Evolutionary conservation across 2,888 invertebrate species (phyloP).

Genomic region (Petrophora chlorosata): DNA sequence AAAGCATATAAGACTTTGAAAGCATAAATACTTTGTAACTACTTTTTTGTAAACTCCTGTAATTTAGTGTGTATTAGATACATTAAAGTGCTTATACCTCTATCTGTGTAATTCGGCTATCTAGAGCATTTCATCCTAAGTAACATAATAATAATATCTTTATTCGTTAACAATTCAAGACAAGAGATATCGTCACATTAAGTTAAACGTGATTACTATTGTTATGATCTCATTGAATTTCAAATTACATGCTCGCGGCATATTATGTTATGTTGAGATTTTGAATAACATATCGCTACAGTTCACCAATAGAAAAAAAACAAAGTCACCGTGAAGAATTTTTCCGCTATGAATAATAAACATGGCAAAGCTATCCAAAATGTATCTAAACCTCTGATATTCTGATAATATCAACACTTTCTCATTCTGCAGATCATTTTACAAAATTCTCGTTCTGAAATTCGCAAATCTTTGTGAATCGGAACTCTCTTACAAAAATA

Average conservation of each 20-base stretch:
- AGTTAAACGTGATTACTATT: conserved; percentile 10
- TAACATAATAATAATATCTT: too few species aligned
- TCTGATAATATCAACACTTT: too few species aligned
- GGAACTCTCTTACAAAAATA: conserved; percentile 23
- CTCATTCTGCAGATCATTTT: background rate
- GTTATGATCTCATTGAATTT: conserved; percentile 29
- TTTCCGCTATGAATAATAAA: too few species aligned
- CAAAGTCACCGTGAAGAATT: background rate
- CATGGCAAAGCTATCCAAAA: too few species aligned
- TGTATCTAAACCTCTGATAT: too few species aligned
- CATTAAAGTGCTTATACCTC: too few species aligned
- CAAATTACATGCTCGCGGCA: conserved; percentile 15
- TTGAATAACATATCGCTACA: background rate
- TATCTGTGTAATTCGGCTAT: background rate
- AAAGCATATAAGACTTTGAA: too few species aligned
- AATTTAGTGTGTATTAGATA: too few species aligned
- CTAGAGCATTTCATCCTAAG: too few species aligned
- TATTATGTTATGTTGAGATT: background rate
- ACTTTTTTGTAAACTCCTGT: too few species aligned
- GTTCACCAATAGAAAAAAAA: background rate
- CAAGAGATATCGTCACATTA: conserved; percentile 8
- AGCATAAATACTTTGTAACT: too few species aligned
- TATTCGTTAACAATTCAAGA: too few species aligned
- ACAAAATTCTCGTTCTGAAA: background rate
- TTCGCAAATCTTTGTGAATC: background rate